Evolutionary conservation across 2,113 vertebrate genomes (phyloP), one percentile per base, ranked within the genome.

Genomic region (Galemys pyrenaicus): DNA sequence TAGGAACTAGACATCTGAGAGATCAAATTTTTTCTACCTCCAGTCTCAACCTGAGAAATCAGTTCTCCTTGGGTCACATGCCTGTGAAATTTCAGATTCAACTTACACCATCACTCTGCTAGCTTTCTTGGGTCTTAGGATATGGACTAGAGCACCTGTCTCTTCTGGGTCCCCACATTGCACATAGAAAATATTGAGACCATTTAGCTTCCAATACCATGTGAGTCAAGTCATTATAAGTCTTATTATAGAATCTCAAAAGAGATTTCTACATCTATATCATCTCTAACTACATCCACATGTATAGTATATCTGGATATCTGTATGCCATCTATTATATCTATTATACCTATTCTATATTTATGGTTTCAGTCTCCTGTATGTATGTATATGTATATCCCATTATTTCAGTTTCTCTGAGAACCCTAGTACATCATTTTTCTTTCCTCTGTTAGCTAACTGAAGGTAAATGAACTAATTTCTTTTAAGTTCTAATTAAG

Each of bases 401-500:
- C 6, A 12, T 73, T 79, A 54, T 2, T 85, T 89, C 17, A 54
- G 3, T 67, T 81, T 78, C 37, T 35, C 16, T 54, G 28, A 74
- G 30, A 91, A 77, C 2, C 5, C 28, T 32, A 49, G 39, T 41
- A 32, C 0, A 32, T 0, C 37, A 64, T 85, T 91, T 92, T 64
- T 28, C 10, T 51, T 81, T 79, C 10, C 13, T 87, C 6, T 71
- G 37, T 39, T 71, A 94, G 20, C 37, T 68, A 87, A 78, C 1
- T 62, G 24, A 89, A 93, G 54, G 68, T 81, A 94, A 87, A 91
- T 32, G 16, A 93, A 89, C 16, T 58, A 65, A n/a, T 15, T 74
- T 70, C 60, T 68, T 87, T 85, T 83, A 83, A 71, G 32, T 87
- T 77, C 74, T 93, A 95, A 86, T 89, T 71, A 77, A 65, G 20